These are phyloP conservation scores for Varanus komodoensis DNA, from an alignment of 2,113 vertebrate genomes.

Conservation along the genomic window DNA sequence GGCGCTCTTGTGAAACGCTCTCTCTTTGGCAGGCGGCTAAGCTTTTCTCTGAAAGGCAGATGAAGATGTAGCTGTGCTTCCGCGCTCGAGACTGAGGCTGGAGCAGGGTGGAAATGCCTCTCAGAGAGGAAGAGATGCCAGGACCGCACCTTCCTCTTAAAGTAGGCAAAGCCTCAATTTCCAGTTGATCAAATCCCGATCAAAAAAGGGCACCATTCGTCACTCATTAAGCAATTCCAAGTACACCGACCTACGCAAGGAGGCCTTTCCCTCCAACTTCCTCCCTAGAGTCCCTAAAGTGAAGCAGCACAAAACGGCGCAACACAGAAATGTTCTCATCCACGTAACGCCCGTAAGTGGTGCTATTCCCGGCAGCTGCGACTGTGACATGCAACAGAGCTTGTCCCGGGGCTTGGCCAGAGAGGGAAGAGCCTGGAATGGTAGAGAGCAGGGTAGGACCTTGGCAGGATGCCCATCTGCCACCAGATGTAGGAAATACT, in stretches of 20 bases:
- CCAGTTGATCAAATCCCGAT: background rate
- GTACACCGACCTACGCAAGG: background rate
- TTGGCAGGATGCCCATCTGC: background rate
- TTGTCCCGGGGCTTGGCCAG: background rate
- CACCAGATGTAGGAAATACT: background rate
- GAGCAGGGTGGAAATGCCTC: background rate
- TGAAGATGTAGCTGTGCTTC: background rate
- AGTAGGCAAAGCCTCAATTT: background rate
- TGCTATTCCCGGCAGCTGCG: background rate
- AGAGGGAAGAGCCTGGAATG: background rate
- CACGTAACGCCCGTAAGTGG: background rate
- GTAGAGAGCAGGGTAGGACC: background rate
- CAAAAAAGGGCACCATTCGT: background rate
- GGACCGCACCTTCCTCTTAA: background rate
- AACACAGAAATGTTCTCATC: background rate
- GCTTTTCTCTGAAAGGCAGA: rapidly evolving
- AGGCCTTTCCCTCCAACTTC: background rate
- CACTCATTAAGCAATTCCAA: background rate
- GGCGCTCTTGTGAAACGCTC: rapidly evolving
- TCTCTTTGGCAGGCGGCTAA: background rate
- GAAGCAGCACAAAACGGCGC: background rate
- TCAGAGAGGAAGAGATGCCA: background rate
- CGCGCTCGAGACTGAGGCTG: rapidly evolving
- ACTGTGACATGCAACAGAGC: background rate
- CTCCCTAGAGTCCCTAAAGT: background rate